Base-by-base conservation (phyloP, 2,888 invertebrate genomes). In the Troides helena region DNA sequence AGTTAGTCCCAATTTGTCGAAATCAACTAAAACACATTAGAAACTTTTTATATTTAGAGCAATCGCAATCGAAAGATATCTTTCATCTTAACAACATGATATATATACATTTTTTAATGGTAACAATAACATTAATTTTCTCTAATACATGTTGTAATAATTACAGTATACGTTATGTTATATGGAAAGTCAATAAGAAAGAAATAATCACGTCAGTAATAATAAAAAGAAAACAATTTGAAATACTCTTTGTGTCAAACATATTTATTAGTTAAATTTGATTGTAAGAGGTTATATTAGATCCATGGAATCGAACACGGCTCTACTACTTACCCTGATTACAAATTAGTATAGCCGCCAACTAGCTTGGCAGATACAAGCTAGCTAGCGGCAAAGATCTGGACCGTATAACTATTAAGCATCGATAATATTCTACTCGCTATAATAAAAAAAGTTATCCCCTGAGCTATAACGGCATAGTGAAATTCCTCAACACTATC, bases 1-100 rank as follows among this genome's bases (percentile, higher is more conserved):
- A n/a, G 97, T 97, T 76, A 97, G 85, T 18, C 97, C 97, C 74
- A 97, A 88, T 84, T 96, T 96, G 86, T 97, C 96, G 83, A 97
- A 97, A 81, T 97, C 96, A 85, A 97, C 97, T 97, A 92, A 56
- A 84, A 87, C 12, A 58, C 10, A n/a, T 18, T 53, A 53, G n/a
- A 53, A n/a, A 0, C n/a, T n/a, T n/a, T 53, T 53, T n/a, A 53
- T 1, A 46, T 53, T n/a, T n/a, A 53, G 5, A 53, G 7, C n/a
- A 53, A 53, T n/a, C n/a, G n/a, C 53, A 12, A 53, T 53, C 18
- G n/a, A 17, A 14, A 5, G 18, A n/a, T 53, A 3, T 53, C 6
- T 18, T 53, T 53, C 53, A n/a, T n/a, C 4, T 14, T 17, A 17
- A 53, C 18, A n/a, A 18, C 18, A 18, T 18, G 18, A 6, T n/a